Base-by-base conservation (phyloP, 2,797 vertebrate species). In the Falco columbarius region DNA sequence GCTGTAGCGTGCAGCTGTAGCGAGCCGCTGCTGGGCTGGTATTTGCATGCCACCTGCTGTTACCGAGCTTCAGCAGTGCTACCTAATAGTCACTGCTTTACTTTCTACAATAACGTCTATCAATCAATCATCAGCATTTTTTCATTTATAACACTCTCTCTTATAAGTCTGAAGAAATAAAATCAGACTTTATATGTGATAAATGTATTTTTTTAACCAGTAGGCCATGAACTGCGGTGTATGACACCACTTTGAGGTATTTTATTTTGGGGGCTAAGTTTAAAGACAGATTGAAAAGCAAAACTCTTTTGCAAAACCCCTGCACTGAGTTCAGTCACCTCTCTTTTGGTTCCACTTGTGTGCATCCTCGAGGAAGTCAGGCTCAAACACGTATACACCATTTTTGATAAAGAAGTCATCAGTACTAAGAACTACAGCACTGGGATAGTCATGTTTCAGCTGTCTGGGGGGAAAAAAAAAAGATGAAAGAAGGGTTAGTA, bases 311-410 rank as follows among this genome's bases (percentile, higher is more conserved):
- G 42, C 63, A 77, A 49, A 40, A 10, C 8, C 18, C 20, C 27
- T 20, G 74, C 42, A 81, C 58, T 0, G 0, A 51, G 36, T 86
- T 83, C 46, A 47, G 74, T 97, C 95, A 98, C 98, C 98, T 98
- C 98, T 97, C 93, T 97, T 98, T 85, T 98, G 98, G 93, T 98
- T 98, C 98, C 98, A 98, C 32, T 96, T 97, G 92, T 98, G 98
- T 19, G 98, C 98, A 40, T 98, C 98, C 93, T 98, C 98, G 59
- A 98, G 94, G 65, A 97, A 92, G 83, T 98, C 97, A 19, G 97
- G 97, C 46, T 98, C 95, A 95, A 98, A 98, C 38, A 97, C 4
- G 9, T 98, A 98, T 12, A 96, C 92, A 27, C 98, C 98, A 30
- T 98, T 97, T 90, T 98, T 97, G 12, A 84, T 73, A 55, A 98